phyloP scores from a whole-genome alignment of 2,888 invertebrate genomes.

The Rhingia campestris region DNA sequence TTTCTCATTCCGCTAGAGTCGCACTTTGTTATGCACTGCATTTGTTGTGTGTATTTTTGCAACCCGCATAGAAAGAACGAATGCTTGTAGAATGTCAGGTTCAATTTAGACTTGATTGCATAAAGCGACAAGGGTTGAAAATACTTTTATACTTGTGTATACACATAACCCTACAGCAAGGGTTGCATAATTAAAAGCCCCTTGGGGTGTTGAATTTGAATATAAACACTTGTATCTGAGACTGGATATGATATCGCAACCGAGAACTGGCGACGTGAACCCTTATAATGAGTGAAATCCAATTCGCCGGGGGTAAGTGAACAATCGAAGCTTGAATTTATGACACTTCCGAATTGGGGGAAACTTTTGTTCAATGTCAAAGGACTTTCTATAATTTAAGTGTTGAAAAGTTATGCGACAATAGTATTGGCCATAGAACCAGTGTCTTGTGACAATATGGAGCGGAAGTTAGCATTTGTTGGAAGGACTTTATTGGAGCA shows the following conservation, averaged over 20 bases:
- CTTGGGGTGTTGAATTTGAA: constrained; percentile 63
- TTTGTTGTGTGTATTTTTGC: neutral
- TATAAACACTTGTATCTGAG: constrained; percentile 48
- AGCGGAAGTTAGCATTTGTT: neutral
- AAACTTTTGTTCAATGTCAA: neutral
- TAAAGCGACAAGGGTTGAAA: constrained; percentile 2
- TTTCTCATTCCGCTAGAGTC: constrained; percentile 4
- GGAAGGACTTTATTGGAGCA: too few relatives aligned
- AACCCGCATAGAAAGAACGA: constrained; percentile 16
- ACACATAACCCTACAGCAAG: neutral
- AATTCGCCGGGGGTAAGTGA: constrained; percentile 3
- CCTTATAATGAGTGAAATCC: constrained; percentile 3
- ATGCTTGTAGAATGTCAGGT: constrained; percentile 49
- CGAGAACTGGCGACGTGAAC: constrained; percentile 13
- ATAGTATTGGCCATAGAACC: neutral
- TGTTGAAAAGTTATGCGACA: neutral
- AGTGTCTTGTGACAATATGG: constrained; percentile 9
- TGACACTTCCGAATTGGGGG: neutral
- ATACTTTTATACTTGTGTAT: constrained; percentile 1
- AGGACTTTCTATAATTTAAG: too few relatives aligned
- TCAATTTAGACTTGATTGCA: constrained; percentile 50
- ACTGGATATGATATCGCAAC: constrained; percentile 17
- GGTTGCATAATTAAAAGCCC: constrained; percentile 66
- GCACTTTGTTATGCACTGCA: neutral
- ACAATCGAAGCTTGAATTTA: constrained; percentile 19